Percentiles rank a stretch among this genome's conserved stretches.
Evolutionary conservation across 2,888 invertebrate species (phyloP).

Genomic region (Arge pagana): DNA sequence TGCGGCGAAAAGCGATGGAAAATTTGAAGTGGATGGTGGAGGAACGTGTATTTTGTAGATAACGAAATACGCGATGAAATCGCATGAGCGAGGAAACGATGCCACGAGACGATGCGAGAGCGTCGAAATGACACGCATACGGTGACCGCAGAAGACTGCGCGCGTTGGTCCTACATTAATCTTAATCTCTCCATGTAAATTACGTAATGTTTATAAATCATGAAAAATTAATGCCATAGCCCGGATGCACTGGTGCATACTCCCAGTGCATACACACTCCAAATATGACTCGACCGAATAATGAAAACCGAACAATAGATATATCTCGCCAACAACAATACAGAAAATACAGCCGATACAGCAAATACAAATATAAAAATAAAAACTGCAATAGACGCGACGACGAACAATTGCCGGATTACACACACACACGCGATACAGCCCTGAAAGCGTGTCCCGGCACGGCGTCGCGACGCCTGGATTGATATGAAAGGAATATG

Average conservation of each 20-base stretch:
- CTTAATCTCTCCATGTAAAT: constrained; percentile 60
- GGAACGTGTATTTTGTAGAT: no score
- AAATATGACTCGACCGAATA: constrained; percentile 59
- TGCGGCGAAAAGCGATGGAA: no score
- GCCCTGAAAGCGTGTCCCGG: no score
- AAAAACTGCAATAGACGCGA: constrained; percentile 19
- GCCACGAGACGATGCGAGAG: constrained; percentile 3
- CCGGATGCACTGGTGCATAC: constrained; percentile 60
- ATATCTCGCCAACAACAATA: constrained; percentile 11
- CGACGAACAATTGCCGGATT: constrained; percentile 10
- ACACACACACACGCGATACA: background rate
- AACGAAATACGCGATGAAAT: background rate
- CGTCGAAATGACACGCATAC: background rate
- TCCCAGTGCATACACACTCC: constrained; percentile 59
- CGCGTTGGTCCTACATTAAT: constrained; percentile 43
- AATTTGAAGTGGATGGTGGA: no score
- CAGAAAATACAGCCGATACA: constrained; percentile 14
- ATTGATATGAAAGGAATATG: no score
- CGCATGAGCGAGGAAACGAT: background rate
- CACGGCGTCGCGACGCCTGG: no score
- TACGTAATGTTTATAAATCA: constrained; percentile 58
- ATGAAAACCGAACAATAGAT: constrained; percentile 43
- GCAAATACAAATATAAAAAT: constrained; percentile 17
- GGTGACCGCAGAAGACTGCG: background rate
- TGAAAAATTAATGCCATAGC: constrained; percentile 58